Evolutionary conservation across 1,140 invertebrate species (phyloP).

Genomic region (Drosophila tani): DNA sequence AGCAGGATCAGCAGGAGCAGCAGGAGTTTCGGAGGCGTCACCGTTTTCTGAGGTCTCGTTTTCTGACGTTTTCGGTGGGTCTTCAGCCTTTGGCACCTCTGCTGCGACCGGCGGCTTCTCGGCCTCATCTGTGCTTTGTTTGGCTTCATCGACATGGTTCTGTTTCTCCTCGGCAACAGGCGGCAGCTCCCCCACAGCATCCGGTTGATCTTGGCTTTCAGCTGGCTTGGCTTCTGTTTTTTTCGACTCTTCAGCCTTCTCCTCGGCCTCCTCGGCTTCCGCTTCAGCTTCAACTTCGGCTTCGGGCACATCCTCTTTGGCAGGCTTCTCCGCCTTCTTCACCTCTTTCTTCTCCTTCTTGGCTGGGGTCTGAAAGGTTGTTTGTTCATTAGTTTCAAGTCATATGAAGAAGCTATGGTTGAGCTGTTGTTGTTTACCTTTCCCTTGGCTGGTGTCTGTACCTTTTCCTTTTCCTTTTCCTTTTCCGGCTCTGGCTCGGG

Average conservation of each 20-base stretch:
- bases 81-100: constrained; percentile 31
- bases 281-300: constrained; percentile 8
- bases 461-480: constrained; percentile 46
- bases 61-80: constrained; percentile 46
- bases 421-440: constrained; percentile 43
- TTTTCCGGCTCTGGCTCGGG: constrained; percentile 51
- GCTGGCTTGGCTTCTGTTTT: constrained; percentile 22
- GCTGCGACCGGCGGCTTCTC: constrained; percentile 24
- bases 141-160: constrained; percentile 60
- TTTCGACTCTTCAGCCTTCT: constrained; percentile 24
- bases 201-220: constrained; percentile 56
- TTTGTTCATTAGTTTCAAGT: constrained; percentile 5
- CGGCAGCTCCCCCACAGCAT: constrained; percentile 39
- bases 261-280: constrained; percentile 10
- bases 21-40: constrained; percentile 29
- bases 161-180: constrained; percentile 43
- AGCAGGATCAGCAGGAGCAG: constrained; percentile 6
- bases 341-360: constrained; percentile 65
- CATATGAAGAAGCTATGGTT: neutral
- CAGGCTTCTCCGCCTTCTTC: constrained; percentile 45
- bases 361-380: constrained; percentile 22
- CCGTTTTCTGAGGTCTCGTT: constrained; percentile 32
- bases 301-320: constrained; percentile 20
- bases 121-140: constrained; percentile 39
- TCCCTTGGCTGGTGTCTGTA: constrained; percentile 39